Evolutionary conservation across 1,140 invertebrate genomes (phyloP), one percentile per base, ranked within the genome.

Genomic region (Drosophila ambigua): DNA sequence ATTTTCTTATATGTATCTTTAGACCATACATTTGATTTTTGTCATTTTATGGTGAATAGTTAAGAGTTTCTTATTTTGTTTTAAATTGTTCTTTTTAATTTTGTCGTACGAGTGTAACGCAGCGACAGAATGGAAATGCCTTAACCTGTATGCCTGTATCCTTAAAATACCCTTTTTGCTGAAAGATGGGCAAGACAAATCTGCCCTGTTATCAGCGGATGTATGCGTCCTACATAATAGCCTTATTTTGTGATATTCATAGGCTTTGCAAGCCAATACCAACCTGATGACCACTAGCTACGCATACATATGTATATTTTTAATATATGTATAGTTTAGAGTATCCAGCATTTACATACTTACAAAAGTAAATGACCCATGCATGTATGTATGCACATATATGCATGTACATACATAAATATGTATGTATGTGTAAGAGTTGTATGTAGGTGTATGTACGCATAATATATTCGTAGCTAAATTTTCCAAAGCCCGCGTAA

Each of bases 381-480:
- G 15, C 26, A 44, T 15, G 4, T 62, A 23, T 44, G 7, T 35
- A 15, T 46, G 26, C 49, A 65, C 49, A 62, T 74, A 75, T 57
- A 39, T 31, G 43, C n/a, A 44, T 24, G 20, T 35, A 57, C 44
- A n/a, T 35, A 52, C 65, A 74, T 58, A 64, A 57, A 49, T 52
- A 58, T 48, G 65, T 69, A 68, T 52, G 28, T 49, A 74, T 55
- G 35, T 46, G 11, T 48, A 45, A 44, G 11, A 43, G 39, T 49
- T 65, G 23, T 64, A 24, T 50, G 46, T 73, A 57, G 23, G 2
- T 24, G 23, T 77, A 68, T 82, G 65, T 88, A 51, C 63, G 69
- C 83, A 88, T 82, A 82, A 88, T 87, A 87, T 82, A 88, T 87
- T 85, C 74, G 83, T 85, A 79, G 82, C 82, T 82, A 87, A 83